These are phyloP conservation scores for Himalopsyche phryganea DNA, from an alignment of 1,140 invertebrate species.

Conservation along the genomic window DNA sequence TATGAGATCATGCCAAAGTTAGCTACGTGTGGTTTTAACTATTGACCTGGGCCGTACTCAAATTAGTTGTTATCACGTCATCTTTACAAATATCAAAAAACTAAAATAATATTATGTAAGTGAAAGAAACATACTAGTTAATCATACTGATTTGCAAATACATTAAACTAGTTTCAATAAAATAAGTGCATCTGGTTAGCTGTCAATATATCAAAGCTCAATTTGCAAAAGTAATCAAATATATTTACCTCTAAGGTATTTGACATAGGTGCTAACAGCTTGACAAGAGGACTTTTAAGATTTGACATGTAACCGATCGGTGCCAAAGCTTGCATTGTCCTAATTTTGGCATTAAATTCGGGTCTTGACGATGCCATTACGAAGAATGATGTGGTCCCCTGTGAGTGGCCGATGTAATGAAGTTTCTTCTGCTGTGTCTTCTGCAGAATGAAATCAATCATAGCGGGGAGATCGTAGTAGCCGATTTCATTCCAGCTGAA, in stretches of 20 bases:
- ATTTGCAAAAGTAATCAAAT: not conserved
- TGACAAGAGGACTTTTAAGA: conserved; percentile 48
- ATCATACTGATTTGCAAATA: too few relatives aligned
- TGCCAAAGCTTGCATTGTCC: conserved; percentile 54
- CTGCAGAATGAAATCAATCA: conserved; percentile 59
- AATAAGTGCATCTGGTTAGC: too few relatives aligned
- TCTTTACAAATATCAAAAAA: too few relatives aligned
- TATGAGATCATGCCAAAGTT: not conserved
- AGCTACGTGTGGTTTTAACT: too few relatives aligned
- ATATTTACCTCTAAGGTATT: not conserved
- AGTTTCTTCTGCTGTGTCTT: conserved; percentile 50
- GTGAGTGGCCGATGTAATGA: conserved; percentile 60
- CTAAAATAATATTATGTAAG: too few relatives aligned
- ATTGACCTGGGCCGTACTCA: too few relatives aligned
- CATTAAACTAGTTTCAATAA: too few relatives aligned
- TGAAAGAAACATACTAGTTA: too few relatives aligned
- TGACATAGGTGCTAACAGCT: not conserved
- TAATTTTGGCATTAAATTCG: conserved; percentile 58
- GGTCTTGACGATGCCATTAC: conserved; percentile 53
- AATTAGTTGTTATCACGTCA: too few relatives aligned
- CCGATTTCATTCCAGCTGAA: conserved; percentile 72
- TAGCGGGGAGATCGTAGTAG: conserved; percentile 64
- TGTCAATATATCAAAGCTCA: too few relatives aligned
- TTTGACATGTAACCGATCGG: conserved; percentile 57
- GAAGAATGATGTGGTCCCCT: conserved; percentile 56